Conservation (phyloP, 2,888 invertebrate genomes). For the Copidosoma aretas region DNA sequence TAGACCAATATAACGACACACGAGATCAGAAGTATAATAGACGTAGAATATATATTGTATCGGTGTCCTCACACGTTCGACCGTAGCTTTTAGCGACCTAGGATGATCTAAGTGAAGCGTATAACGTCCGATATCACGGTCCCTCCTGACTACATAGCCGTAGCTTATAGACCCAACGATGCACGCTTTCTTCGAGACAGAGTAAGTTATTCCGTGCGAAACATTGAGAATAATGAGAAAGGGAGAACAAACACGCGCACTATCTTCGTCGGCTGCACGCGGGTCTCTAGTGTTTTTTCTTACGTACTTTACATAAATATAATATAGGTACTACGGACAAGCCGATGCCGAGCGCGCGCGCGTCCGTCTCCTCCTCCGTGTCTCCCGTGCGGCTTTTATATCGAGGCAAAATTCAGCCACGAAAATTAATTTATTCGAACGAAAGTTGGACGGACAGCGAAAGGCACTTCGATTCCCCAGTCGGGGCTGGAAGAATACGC, state of each 20-base stretch:
- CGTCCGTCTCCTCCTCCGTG: background rate
- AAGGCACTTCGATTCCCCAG: too few species aligned
- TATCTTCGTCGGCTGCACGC: conserved; percentile 57
- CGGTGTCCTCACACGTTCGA: conserved; percentile 41
- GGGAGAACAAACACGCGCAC: conserved; percentile 35
- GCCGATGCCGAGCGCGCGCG: background rate
- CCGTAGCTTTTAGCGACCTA: conserved; percentile 53
- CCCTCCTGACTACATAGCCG: conserved; percentile 64
- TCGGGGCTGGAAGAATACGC: too few species aligned
- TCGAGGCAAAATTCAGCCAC: background rate
- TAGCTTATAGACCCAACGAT: conserved; percentile 59
- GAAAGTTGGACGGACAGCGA: too few species aligned
- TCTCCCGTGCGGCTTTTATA: background rate
- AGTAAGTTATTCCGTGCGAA: too few species aligned
- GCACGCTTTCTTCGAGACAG: conserved; percentile 55
- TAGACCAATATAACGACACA: too few species aligned
- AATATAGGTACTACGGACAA: too few species aligned
- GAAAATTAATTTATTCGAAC: background rate
- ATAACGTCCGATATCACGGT: conserved; percentile 64
- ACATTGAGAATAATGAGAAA: conserved; percentile 14
- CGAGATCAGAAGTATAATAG: too few species aligned
- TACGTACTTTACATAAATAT: too few species aligned
- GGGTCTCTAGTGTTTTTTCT: conserved; percentile 59
- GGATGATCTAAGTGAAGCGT: conserved; percentile 56
- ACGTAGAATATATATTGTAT: conserved; percentile 1